phyloP scores from a whole-genome alignment of 2,888 invertebrate genomes.

The Unio delphinus region DNA sequence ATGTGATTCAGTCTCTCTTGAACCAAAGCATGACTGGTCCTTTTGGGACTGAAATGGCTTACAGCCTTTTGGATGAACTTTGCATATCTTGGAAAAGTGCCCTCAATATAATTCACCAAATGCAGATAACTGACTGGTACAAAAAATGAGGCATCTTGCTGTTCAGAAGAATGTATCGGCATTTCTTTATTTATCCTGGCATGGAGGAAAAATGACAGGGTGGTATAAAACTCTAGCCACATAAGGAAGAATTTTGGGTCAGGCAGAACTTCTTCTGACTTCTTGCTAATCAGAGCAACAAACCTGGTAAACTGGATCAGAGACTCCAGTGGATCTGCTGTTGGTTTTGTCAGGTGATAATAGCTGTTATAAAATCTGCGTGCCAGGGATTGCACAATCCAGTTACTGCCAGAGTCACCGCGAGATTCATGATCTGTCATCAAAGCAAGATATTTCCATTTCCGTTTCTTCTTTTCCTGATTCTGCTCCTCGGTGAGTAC shows the following conservation, averaged over 20 bases:
- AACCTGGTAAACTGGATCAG: conserved; percentile 50
- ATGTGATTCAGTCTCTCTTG: conserved; percentile 8
- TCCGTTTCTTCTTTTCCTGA: no score
- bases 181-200: conserved; percentile 21
- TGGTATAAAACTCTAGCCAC: conserved; percentile 51
- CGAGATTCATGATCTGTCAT: not conserved
- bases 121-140: conserved; percentile 38
- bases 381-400: conserved; percentile 27
- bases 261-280: conserved; percentile 29
- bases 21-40: conserved; percentile 1
- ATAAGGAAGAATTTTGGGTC: conserved; percentile 36
- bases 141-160: conserved; percentile 25
- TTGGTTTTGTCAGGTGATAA: conserved; percentile 12
- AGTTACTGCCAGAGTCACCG: not conserved
- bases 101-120: conserved; percentile 32
- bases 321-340: conserved; percentile 43
- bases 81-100: conserved; percentile 21
- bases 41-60: conserved; percentile 14
- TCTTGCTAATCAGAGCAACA: conserved; percentile 23
- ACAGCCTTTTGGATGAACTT: conserved; percentile 19
- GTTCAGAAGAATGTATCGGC: conserved; percentile 7
- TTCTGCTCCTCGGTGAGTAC: no score
- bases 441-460: no score
- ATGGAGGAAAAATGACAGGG: conserved; percentile 34
- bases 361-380: conserved; percentile 36